Evolutionary conservation across 2,888 invertebrate genomes (phyloP).

Genomic region (Mesorhabditis spiculigera): DNA sequence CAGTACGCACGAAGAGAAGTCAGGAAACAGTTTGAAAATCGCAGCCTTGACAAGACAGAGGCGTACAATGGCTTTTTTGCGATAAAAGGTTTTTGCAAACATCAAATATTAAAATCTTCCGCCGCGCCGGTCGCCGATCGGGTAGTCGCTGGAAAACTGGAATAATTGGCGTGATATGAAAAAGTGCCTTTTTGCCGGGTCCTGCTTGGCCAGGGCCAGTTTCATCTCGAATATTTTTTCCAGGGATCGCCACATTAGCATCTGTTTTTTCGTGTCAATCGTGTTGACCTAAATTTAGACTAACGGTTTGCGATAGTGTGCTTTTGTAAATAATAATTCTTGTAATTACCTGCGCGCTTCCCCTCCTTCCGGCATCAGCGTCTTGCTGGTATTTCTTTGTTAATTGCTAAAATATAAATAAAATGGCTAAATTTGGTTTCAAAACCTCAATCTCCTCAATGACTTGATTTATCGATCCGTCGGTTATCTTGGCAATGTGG

Average conservation of each 20-base stretch:
- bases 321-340: not conserved
- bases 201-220: not conserved
- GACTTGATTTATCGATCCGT: too few relatives aligned
- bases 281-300: not conserved
- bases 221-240: constrained; percentile 1
- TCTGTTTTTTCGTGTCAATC: not conserved
- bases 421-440: too few relatives aligned
- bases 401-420: not conserved
- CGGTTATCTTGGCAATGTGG: too few relatives aligned
- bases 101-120: not conserved
- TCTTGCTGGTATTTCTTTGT: constrained; percentile 4
- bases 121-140: not conserved
- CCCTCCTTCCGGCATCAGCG: not conserved
- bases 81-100: not conserved
- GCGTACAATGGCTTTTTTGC: not conserved
- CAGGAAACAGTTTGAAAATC: too few relatives aligned
- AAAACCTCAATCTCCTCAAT: too few relatives aligned
- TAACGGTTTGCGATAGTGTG: not conserved
- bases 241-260: constrained; percentile 1
- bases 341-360: not conserved
- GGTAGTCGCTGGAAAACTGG: not conserved
- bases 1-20: too few relatives aligned
- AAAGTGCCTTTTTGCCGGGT: not conserved
- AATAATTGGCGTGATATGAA: not conserved
- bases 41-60: too few relatives aligned